Percentiles rank a stretch among this genome's conserved stretches.
phyloP scores from a whole-genome alignment of 2,113 vertebrate genomes.

The Ranitomeya imitator region DNA sequence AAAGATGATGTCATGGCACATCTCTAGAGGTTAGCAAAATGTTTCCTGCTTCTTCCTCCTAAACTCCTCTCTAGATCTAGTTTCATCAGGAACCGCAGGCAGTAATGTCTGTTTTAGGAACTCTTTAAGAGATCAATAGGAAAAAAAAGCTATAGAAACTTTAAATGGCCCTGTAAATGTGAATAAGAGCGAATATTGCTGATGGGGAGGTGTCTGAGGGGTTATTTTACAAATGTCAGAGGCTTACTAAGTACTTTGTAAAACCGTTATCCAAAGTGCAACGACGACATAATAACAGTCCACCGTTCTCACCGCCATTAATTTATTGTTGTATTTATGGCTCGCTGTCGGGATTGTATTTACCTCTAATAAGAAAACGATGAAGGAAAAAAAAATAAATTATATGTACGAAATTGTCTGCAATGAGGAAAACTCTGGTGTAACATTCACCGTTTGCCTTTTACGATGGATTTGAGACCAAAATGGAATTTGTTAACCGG shows the following conservation, averaged over 20 bases:
- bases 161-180: conserved; percentile 58
- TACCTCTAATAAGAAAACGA: conserved; percentile 48
- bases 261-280: conserved; percentile 51
- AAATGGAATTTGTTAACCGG: conserved; percentile 60
- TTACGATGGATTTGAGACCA: conserved; percentile 53
- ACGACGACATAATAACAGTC: conserved; percentile 44
- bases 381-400: conserved; percentile 31
- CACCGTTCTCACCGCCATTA: conserved; percentile 33
- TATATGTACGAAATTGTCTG: conserved; percentile 29
- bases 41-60: conserved; percentile 51
- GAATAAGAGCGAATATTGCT: conserved; percentile 43
- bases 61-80: conserved; percentile 43
- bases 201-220: conserved; percentile 25
- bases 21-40: conserved; percentile 55
- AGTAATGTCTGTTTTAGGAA: conserved; percentile 55
- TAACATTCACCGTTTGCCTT: conserved; percentile 7
- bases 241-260: conserved; percentile 49
- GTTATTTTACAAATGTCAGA: conserved; percentile 48
- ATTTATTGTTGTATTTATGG: conserved; percentile 52
- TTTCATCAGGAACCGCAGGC: conserved; percentile 42
- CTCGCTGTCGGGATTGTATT: conserved; percentile 42
- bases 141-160: conserved; percentile 49
- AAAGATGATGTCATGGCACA: conserved; percentile 52
- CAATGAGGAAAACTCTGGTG: conserved; percentile 10
- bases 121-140: conserved; percentile 59